These are phyloP conservation scores for Prunella strophiata DNA, from an alignment of 2,797 vertebrate species.

Conservation along the genomic window DNA sequence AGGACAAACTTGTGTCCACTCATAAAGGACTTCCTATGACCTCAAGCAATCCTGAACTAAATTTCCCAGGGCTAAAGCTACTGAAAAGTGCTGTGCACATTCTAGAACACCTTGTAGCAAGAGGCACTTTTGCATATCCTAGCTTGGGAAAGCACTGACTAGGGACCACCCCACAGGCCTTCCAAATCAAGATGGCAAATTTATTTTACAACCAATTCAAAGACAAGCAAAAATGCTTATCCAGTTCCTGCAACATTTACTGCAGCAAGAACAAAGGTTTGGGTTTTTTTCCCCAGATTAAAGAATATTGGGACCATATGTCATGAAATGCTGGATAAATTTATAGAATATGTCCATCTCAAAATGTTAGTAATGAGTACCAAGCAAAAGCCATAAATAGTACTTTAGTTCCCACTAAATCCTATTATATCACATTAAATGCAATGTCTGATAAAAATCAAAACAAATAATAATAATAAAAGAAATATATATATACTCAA, in stretches of 20 bases:
- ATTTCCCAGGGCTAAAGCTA: neutral
- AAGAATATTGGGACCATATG: neutral
- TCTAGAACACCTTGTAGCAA: neutral
- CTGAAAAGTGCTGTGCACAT: neutral
- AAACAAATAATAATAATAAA: neutral
- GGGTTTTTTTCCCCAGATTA: neutral
- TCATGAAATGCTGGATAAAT: neutral
- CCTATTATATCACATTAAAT: neutral
- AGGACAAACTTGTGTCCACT: constrained; percentile 11
- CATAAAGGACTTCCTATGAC: constrained; percentile 52
- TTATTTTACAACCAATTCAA: neutral
- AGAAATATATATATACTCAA: neutral
- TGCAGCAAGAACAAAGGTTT: neutral
- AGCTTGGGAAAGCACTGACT: neutral
- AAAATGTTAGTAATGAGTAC: neutral
- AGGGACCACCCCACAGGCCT: neutral
- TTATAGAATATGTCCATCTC: neutral
- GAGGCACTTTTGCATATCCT: neutral
- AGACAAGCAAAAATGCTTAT: neutral
- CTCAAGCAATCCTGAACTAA: neutral
- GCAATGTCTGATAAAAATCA: neutral
- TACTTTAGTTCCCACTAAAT: neutral
- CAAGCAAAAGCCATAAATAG: neutral
- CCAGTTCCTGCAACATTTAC: neutral
- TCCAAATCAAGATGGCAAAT: neutral